Percentiles rank a stretch among this genome's conserved stretches.
Conservation (phyloP, 2,888 invertebrate genomes). For the Dynastes maya region DNA sequence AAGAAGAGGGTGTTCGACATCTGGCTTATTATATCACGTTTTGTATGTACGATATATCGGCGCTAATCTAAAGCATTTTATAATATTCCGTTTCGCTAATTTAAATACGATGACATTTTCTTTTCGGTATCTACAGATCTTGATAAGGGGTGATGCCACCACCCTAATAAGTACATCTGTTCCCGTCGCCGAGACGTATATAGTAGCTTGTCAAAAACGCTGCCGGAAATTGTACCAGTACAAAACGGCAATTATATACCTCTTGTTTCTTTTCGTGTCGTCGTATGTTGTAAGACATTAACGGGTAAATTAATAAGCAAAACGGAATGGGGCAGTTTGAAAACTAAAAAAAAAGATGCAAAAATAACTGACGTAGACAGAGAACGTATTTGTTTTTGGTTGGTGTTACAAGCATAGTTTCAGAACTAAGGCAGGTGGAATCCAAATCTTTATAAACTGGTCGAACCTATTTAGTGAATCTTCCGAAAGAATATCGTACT, state of each 20-base stretch:
- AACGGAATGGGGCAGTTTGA: not conserved
- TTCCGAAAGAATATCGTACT: no score
- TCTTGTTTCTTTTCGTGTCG: slow-evolving; percentile 20
- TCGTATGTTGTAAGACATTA: slow-evolving; percentile 23
- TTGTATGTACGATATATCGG: slow-evolving; percentile 43
- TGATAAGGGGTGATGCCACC: slow-evolving; percentile 48
- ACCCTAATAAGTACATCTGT: slow-evolving; percentile 58
- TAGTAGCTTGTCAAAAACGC: slow-evolving; percentile 48
- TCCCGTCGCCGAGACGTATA: slow-evolving; percentile 51
- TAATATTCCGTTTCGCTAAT: slow-evolving; percentile 59
- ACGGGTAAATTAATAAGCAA: slow-evolving; percentile 15
- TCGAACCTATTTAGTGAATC: no score
- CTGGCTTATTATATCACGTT: slow-evolving; percentile 50
- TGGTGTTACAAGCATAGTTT: not conserved
- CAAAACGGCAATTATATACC: slow-evolving; percentile 42
- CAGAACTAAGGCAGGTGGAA: no score
- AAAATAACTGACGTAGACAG: not conserved
- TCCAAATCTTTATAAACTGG: no score
- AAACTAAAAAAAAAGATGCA: not conserved
- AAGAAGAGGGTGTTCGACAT: slow-evolving; percentile 48
- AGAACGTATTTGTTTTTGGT: not conserved
- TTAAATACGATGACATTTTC: slow-evolving; percentile 62
- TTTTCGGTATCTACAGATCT: slow-evolving; percentile 48
- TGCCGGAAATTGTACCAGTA: slow-evolving; percentile 49
- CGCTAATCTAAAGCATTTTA: slow-evolving; percentile 50